Percentiles rank a stretch among this genome's conserved stretches.
Conservation (phyloP, 2,888 invertebrate species). For the Sialis fuliginosa region DNA sequence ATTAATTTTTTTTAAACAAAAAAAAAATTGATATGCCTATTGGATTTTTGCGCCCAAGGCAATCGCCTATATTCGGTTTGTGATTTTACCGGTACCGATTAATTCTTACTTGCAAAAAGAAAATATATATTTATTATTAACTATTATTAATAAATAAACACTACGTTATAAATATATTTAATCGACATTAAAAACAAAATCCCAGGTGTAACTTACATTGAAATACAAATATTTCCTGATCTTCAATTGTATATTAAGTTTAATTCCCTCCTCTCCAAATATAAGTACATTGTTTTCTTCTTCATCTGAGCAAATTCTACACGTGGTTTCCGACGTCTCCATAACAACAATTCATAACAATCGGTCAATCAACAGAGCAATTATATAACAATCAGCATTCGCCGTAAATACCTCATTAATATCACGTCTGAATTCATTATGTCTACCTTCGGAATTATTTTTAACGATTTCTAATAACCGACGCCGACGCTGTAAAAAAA, state of each 20-base stretch:
- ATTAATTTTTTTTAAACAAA: no score
- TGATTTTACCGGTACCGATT: not conserved
- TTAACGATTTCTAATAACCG: not conserved
- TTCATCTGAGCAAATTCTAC: conserved; percentile 46
- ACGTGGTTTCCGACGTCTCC: conserved; percentile 19
- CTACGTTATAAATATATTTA: not conserved
- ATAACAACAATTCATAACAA: not conserved
- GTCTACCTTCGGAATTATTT: not conserved
- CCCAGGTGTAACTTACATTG: conserved; percentile 30
- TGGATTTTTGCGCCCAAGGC: no score
- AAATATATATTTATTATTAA: no score
- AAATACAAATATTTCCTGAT: conserved; percentile 49
- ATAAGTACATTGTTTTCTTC: conserved; percentile 40
- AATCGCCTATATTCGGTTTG: not conserved
- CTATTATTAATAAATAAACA: no score
- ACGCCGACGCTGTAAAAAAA: conserved; percentile 4
- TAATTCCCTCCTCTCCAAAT: conserved; percentile 46
- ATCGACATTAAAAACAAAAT: not conserved
- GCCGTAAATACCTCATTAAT: not conserved
- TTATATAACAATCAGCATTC: not conserved
- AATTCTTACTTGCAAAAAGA: no score
- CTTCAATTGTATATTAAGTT: conserved; percentile 43
- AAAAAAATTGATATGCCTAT: no score
- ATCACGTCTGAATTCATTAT: not conserved
- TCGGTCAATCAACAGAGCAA: not conserved